phyloP scores from a whole-genome alignment of 1,140 invertebrate species.

The Laupala kohalensis region DNA sequence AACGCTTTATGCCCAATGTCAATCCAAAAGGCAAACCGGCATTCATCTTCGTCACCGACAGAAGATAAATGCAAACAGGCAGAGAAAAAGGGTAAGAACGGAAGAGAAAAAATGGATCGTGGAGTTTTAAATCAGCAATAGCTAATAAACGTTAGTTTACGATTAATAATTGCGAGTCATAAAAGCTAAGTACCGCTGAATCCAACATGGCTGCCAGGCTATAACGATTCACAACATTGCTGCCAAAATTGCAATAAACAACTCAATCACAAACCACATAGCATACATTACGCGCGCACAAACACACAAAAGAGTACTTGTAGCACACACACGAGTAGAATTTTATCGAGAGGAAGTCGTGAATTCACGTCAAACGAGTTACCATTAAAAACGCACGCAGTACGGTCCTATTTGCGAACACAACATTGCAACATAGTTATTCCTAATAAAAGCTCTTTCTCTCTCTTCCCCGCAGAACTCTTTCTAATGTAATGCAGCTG shows the following conservation, averaged over 20 bases:
- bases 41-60: neutral
- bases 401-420: neutral
- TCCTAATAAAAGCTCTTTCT: neutral
- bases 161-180: neutral
- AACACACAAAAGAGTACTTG: neutral
- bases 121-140: neutral
- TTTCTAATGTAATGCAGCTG: neutral
- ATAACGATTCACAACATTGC: neutral
- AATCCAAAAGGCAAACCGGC: neutral
- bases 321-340: neutral
- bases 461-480: neutral
- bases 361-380: conserved; percentile 5
- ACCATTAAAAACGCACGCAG: neutral
- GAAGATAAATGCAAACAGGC: neutral
- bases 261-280: neutral
- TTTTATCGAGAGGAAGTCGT: conserved; percentile 2
- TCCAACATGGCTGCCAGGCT: neutral
- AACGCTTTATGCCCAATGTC: neutral
- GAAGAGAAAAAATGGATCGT: neutral
- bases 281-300: neutral
- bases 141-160: neutral
- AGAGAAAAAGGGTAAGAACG: neutral
- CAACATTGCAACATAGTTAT: neutral
- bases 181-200: neutral
- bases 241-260: neutral